Conservation (phyloP, 2,888 invertebrate species). For the Taphrorychus bicolor region DNA sequence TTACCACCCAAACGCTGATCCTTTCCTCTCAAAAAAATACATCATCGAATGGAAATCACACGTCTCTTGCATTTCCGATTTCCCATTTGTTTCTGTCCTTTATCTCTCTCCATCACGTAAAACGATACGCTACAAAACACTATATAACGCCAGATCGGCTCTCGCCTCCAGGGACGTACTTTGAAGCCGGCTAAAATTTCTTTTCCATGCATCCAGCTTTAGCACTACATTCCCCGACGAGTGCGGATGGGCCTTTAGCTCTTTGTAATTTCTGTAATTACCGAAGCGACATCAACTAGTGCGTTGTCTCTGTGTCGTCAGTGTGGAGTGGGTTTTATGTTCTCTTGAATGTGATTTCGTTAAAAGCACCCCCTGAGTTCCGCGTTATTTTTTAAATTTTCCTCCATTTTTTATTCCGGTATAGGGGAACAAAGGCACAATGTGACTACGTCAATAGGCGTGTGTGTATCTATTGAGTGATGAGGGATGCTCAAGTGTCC, state of each 20-base stretch:
- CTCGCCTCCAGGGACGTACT: neutral
- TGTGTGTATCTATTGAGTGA: neutral
- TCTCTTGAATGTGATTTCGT: conserved; percentile 31
- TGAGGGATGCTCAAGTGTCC: no score
- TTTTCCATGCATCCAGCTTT: conserved; percentile 5
- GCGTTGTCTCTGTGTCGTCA: conserved; percentile 10
- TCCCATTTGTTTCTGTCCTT: no score
- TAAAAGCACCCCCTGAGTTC: conserved; percentile 23
- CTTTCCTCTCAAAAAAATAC: no score
- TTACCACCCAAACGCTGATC: no score
- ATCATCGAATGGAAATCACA: no score
- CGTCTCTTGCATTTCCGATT: no score
- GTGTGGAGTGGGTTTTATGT: conserved; percentile 18
- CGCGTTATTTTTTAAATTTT: conserved; percentile 24
- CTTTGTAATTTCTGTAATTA: conserved; percentile 35
- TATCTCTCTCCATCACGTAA: no score
- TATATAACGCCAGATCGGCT: neutral
- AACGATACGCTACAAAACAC: neutral
- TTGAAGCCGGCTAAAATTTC: conserved; percentile 5
- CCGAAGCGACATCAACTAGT: conserved; percentile 13
- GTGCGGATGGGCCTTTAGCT: conserved; percentile 16
- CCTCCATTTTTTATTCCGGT: conserved; percentile 21
- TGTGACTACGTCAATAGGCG: neutral
- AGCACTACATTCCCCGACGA: neutral
- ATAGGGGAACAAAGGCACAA: neutral